These are phyloP conservation scores for Slavum lentiscoides DNA, from an alignment of 2,888 invertebrate genomes.

Conservation along the genomic window DNA sequence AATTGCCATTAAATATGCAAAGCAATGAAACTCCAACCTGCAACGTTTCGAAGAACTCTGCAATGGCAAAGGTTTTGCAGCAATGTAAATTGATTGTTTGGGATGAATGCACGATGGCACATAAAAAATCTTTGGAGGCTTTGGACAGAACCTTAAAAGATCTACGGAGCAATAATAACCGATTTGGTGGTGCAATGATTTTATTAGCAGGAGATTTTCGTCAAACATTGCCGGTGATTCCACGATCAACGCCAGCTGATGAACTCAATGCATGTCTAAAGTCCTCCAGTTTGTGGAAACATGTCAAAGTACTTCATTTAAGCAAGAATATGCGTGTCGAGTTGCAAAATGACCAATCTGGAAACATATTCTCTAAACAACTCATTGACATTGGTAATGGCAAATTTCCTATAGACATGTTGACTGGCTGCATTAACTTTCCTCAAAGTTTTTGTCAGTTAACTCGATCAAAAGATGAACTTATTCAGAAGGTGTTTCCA, in stretches of 20 bases:
- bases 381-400: conserved; percentile 7
- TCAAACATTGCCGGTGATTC: conserved; percentile 57
- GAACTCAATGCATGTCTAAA: conserved; percentile 52
- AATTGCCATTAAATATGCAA: too few species aligned
- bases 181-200: too few species aligned
- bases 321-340: conserved; percentile 39
- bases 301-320: conserved; percentile 54
- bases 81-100: too few species aligned
- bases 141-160: too few species aligned
- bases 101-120: too few species aligned
- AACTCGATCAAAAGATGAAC: conserved; percentile 56
- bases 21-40: too few species aligned
- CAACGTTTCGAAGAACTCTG: too few species aligned
- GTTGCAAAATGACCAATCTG: conserved; percentile 30
- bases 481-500: conserved; percentile 58
- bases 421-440: conserved; percentile 57
- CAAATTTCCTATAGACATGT: conserved; percentile 56
- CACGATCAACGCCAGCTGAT: conserved; percentile 54
- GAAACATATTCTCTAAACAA: conserved; percentile 15
- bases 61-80: too few species aligned
- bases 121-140: too few species aligned
- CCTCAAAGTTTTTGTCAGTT: conserved; percentile 57
- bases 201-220: conserved; percentile 57
- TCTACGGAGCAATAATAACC: too few species aligned
- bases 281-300: conserved; percentile 47